Percentiles rank a stretch among this genome's conserved stretches.
Conservation (phyloP, 2,888 invertebrate species). For the Encarsia formosa region DNA sequence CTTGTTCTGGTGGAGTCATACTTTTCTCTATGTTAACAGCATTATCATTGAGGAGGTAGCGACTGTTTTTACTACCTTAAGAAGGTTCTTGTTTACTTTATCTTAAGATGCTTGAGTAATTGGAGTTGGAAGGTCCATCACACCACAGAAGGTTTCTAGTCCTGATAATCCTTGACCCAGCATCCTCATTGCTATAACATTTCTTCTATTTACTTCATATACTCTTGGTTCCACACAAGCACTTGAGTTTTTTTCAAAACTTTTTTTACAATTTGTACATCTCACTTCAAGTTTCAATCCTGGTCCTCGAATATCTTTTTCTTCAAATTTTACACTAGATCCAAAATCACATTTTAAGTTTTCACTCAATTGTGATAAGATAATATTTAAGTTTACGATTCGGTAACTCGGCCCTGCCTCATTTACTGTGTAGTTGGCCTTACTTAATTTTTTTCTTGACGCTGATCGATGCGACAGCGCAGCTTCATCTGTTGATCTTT, state of each 20-base stretch:
- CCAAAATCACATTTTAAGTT: neutral
- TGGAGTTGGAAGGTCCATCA: neutral
- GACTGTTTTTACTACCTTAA: neutral
- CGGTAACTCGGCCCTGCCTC: neutral
- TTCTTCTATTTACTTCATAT: neutral
- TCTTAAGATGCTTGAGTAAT: neutral
- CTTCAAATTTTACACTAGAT: neutral
- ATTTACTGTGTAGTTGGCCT: neutral
- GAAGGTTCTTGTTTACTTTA: neutral
- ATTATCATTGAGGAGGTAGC: neutral
- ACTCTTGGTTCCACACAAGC: neutral
- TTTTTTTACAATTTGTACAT: neutral
- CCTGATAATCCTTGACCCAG: neutral
- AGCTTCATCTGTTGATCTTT: neutral
- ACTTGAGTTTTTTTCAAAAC: neutral
- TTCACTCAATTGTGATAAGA: neutral
- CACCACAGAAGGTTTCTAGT: neutral
- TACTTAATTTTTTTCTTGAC: neutral
- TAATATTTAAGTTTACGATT: neutral
- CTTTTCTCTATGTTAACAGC: neutral
- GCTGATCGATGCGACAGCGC: neutral
- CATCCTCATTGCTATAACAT: neutral
- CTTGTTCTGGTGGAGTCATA: neutral
- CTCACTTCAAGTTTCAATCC: neutral
- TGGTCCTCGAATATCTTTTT: neutral